Percentiles rank a stretch among this genome's conserved stretches.
Conservation (phyloP, 1,140 invertebrate genomes). For the Drosophila jambulina region DNA sequence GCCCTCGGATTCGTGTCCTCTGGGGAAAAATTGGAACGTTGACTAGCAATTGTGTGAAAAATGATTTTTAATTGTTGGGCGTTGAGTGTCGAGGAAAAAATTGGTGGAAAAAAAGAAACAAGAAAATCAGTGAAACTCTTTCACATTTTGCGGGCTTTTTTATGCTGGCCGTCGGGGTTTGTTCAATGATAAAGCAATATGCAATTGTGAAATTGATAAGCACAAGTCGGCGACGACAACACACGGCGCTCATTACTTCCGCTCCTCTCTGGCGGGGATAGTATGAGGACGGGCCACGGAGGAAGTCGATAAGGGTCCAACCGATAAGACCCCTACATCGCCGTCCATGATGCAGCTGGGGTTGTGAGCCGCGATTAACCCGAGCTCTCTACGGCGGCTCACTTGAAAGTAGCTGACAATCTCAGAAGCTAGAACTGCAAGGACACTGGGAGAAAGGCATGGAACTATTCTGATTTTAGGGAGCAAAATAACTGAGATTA, state of each 20-base stretch:
- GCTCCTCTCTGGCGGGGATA: constrained; percentile 2
- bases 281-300: constrained; percentile 1
- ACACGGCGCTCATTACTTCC: constrained; percentile 52
- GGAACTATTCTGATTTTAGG: background rate
- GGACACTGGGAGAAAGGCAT: background rate
- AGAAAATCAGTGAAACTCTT: constrained; percentile 17
- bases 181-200: constrained; percentile 41
- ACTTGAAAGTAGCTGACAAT: constrained; percentile 37
- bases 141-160: constrained; percentile 31
- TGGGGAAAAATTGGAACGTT: constrained; percentile 46
- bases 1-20: constrained; percentile 27
- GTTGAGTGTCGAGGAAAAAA: constrained; percentile 43
- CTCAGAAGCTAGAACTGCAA: constrained; percentile 22
- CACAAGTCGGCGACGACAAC: constrained; percentile 20
- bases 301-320: constrained; percentile 43
- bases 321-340: constrained; percentile 26
- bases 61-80: constrained; percentile 75
- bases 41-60: constrained; percentile 71
- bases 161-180: constrained; percentile 25
- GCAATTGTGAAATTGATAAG: constrained; percentile 64
- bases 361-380: constrained; percentile 28
- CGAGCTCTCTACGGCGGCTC: constrained; percentile 20
- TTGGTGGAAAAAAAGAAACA: background rate
- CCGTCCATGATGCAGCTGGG: constrained; percentile 10
- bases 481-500: background rate